Evolutionary conservation across 1,140 invertebrate genomes (phyloP), one percentile per base, ranked within the genome.

Genomic region (Asbolus verrucosus): DNA sequence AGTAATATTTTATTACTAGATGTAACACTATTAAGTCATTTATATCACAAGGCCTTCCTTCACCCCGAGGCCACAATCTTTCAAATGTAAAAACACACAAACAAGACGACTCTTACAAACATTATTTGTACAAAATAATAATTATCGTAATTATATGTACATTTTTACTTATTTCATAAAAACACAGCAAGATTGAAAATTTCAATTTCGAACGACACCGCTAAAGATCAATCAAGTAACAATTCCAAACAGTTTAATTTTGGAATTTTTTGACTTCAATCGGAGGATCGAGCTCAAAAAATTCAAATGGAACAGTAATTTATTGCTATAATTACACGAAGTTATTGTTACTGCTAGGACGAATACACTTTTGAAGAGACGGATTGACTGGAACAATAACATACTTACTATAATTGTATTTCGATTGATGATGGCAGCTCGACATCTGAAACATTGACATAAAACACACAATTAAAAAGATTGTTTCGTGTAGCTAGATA

Each of bases 351-450:
- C 24, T 14, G 36, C 30, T 65, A 21, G 68, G 68, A 70, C 68
- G 68, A 70, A 24, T 63, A 70, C 43, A 70, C 27, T 18, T 33
- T 63, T 38, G 62, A 46, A 50, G 21, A 41, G 68, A 70, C 68
- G 68, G 68, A 70, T 65, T 65, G 21, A 62, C 18, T 65, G 31
- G 61, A 60, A 70, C 33, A 46, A 30, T n/a, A 18, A 50, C 9
- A 60, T 62, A 54, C 39, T 41, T 41, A 59, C 65, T 31, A 39
- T 16, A 46, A 16, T 54, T 21, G 19, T 1, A 11, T 54, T 27
- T 24, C 18, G 41, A 18, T 50, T 19, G 9, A 50, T 13, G 19
- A 27, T 18, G 46, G 11, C 11, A 36, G n/a, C 21, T 2, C 21
- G 27, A 54, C 46, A 21, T 54, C 46, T 54, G 46, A 54, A 54